Conservation (phyloP, 2,888 invertebrate genomes). For the Aplocera efformata region DNA sequence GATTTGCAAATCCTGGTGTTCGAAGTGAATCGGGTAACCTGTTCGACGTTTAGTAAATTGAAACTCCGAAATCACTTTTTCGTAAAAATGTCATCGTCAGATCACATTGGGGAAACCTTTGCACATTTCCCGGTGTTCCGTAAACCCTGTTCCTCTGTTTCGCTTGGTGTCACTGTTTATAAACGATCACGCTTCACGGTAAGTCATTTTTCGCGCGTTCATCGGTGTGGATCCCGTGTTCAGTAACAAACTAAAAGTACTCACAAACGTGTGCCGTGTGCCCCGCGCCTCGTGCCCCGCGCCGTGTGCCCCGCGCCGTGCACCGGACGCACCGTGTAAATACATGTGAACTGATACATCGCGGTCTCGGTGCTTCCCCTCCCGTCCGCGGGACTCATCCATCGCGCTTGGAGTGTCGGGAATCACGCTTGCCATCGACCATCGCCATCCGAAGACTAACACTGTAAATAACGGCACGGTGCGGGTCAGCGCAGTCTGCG, state of each 20-base stretch:
- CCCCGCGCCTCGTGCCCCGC: conserved; percentile 11
- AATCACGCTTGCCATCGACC: conserved; percentile 19
- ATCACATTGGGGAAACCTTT: conserved; percentile 5
- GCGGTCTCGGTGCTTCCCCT: no score
- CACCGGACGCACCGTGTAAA: conserved; percentile 3
- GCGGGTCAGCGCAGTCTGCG: conserved; percentile 1
- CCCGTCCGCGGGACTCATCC: neutral
- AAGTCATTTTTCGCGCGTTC: conserved; percentile 6
- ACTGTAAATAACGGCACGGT: conserved; percentile 20
- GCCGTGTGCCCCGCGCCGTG: conserved; percentile 21
- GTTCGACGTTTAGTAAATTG: no score
- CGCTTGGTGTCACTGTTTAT: conserved; percentile 22
- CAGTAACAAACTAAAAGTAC: conserved; percentile 39
- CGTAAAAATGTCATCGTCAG: neutral
- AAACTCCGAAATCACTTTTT: neutral
- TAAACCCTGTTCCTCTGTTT: conserved; percentile 4
- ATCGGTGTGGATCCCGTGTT: conserved; percentile 19
- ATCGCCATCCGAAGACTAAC: conserved; percentile 19
- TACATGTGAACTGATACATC: neutral
- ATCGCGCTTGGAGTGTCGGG: conserved; percentile 20
- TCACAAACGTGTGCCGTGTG: conserved; percentile 29
- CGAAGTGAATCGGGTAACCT: no score
- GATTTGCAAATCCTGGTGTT: no score
- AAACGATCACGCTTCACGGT: conserved; percentile 18
- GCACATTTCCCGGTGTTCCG: neutral